Base-by-base conservation (phyloP, 2,888 invertebrate species). In the Xanthia togata region DNA sequence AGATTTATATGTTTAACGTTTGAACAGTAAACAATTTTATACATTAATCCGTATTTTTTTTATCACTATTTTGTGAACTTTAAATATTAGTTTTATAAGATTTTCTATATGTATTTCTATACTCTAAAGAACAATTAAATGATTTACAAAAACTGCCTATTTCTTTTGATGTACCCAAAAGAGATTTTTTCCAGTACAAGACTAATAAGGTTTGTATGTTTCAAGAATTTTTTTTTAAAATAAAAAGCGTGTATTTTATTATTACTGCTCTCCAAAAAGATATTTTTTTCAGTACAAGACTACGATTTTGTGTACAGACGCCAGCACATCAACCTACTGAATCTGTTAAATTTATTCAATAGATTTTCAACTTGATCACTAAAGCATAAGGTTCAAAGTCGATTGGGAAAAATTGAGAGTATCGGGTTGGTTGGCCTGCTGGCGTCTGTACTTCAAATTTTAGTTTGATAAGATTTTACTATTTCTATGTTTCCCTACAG, bases 181-280 rank as follows among this genome's bases (percentile, higher is more conserved):
- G 4, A 12, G 0, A 8, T 38, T 1, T 9, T n/a, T 35, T 50
- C 1, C 14, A n/a, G 0, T 12, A 8, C 4, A 20, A 1, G 5
- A 26, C 26, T 57, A 47, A 14, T 14, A 57, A 26, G 57, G 57
- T 55, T 55, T 26, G 26, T 55, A 55, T 5, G 57, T 26, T 57
- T 55, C 26, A 23, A 53, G 44, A 8, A 50, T 41, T 41, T 11
- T 41, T 8, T 23, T 50, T 2, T 50, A n/a, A n/a, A n/a, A 50
- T 50, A 20, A 50, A 50, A 50, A 50, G 50, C 50, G 50, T 50
- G 20, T 31, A 31, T 31, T 50, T 2, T 50, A 20, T 50, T 50
- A 20, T 50, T 50, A 50, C 5, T 50, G 6, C 20, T 6, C 6
- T 20, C 20, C 8, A 44, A 44, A 44, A 12, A 14, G 47, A 23